Evolutionary conservation across 2,797 vertebrate genomes (phyloP), one percentile per base, ranked within the genome.

Genomic region (Distichodus sexfasciatus): DNA sequence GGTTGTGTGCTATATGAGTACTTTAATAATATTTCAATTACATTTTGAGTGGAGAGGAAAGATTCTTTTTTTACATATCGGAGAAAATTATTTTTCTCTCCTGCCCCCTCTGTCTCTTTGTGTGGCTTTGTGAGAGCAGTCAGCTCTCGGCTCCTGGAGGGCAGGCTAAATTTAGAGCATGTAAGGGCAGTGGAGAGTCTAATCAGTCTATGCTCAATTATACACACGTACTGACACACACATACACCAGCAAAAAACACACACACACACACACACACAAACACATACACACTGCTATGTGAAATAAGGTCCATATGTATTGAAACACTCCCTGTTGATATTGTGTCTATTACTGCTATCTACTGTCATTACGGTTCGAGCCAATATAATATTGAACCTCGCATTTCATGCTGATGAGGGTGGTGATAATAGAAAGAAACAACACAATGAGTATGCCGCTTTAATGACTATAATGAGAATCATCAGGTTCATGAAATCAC

Each of bases 191-290:
- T n/a, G 54, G 72, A 60, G 65, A 75, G 53, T 24, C 53, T 66
- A 69, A 75, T 79, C 64, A 74, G 36, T 51, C 24, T 53, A 40
- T 24, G 44, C 33, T 69, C 28, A 46, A 44, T 53, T 65, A 72
- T 51, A 48, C 69, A 62, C 54, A 33, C 28, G 66, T 59, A 24
- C 33, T 31, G 33, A 35, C 31, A 23, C 59, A 54, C 9, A 38
- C 24, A 17, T 26, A 15, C 40, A 17, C 14, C n/a, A n/a, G n/a
- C n/a, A n/a, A n/a, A n/a, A 10, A 9, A 4, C 17, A 63, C 14
- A 6, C 21, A 8, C 6, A 38, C 14, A 63, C 11, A 58, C 53
- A 67, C 65, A 67, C 31, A 63, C 28, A 35, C 33, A 28, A 24
- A 3, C 7, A 31, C 19, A 61, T 54, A 53, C 66, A 65, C 64